A percentile compares a stretch with the other conserved stretches of the same genome.
These are phyloP conservation scores for Carterocephalus palaemon DNA, from an alignment of 2,888 invertebrate genomes.

Conservation along the genomic window DNA sequence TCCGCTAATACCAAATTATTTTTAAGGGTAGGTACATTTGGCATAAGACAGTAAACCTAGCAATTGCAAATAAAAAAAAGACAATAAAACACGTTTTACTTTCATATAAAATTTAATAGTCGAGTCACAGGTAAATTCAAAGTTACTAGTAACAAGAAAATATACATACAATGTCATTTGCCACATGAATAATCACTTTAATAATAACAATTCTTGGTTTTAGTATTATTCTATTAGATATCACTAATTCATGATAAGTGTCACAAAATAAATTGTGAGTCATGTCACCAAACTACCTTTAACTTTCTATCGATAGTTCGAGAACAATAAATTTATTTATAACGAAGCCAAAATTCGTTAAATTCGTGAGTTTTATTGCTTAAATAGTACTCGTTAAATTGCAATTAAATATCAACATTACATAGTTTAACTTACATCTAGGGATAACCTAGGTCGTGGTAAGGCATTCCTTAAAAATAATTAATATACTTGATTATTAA, in stretches of 20 bases:
- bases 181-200: constrained; percentile 28
- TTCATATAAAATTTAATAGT: constrained; percentile 73
- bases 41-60: too few species aligned
- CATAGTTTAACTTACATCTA: constrained; percentile 42
- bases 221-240: too few species aligned
- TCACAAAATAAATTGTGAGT: not conserved
- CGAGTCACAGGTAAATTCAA: constrained; percentile 60
- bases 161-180: constrained; percentile 48
- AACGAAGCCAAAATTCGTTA: constrained; percentile 41
- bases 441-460: constrained; percentile 54
- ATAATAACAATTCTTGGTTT: constrained; percentile 1
- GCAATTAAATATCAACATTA: constrained; percentile 58
- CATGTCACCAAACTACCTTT: constrained; percentile 6
- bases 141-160: constrained; percentile 68
- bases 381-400: constrained; percentile 45
- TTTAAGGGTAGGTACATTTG: too few species aligned
- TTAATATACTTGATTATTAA: constrained; percentile 27
- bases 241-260: constrained; percentile 1
- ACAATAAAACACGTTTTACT: constrained; percentile 37
- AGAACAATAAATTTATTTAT: constrained; percentile 30
- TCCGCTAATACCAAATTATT: too few species aligned
- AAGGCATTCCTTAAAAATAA: constrained; percentile 48
- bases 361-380: constrained; percentile 35
- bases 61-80: constrained; percentile 24
- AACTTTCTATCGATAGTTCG: constrained; percentile 9